phyloP scores from a whole-genome alignment of 2,113 vertebrate species.

The Apteryx mantelli region DNA sequence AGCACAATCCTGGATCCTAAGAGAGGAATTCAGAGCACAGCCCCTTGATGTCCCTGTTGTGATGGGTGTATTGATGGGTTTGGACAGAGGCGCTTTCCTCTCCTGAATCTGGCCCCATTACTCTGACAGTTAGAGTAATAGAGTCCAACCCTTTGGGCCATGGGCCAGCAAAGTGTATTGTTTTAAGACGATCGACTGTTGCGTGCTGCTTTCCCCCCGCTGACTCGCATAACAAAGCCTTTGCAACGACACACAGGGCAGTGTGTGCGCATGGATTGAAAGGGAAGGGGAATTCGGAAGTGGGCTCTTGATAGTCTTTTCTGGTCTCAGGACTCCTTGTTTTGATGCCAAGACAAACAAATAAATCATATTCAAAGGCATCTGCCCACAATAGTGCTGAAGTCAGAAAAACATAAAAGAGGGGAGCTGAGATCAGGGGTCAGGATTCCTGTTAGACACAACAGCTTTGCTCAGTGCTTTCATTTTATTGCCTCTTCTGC shows the following conservation, averaged over 20 bases:
- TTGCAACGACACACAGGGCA: conserved; percentile 20
- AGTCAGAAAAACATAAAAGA: conserved; percentile 29
- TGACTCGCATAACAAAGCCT: background rate
- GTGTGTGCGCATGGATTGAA: background rate
- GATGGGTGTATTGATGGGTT: background rate
- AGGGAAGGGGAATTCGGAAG: conserved; percentile 68
- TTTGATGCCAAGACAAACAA: conserved; percentile 79
- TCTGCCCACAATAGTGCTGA: conserved; percentile 46
- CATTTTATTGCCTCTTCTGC: conserved; percentile 21
- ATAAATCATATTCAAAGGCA: conserved; percentile 70
- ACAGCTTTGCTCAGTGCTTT: background rate
- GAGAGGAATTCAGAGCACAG: background rate
- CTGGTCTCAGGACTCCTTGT: conserved; percentile 49
- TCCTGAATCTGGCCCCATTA: background rate
- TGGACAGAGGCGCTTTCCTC: rapidly evolving
- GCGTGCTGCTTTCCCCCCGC: background rate
- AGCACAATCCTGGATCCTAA: background rate
- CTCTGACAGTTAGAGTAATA: background rate
- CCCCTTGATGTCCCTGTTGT: background rate
- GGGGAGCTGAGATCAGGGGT: conserved; percentile 35
- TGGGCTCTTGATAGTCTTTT: conserved; percentile 56
- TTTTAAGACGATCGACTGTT: conserved; percentile 35
- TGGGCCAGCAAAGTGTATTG: conserved; percentile 5
- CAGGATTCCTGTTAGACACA: conserved; percentile 50
- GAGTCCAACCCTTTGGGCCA: background rate